Evolutionary conservation across 2,888 invertebrate genomes (phyloP), one percentile per base, ranked within the genome.

Genomic region (Sphaerophoria taeniata): DNA sequence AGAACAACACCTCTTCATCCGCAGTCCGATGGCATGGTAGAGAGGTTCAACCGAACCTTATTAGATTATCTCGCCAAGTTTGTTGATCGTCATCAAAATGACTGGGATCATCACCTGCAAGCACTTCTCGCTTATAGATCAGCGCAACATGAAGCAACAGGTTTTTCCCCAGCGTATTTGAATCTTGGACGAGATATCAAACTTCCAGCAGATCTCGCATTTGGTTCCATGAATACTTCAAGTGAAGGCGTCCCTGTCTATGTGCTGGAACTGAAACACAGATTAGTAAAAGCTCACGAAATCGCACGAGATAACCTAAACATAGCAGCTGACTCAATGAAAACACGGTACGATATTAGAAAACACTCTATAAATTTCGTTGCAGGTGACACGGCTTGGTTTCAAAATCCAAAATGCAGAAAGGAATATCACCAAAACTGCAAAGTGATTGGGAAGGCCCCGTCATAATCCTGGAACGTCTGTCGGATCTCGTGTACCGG

Each of bases 51-150:
- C n/a, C n/a, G n/a, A n/a, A n/a, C n/a, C n/a, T n/a, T n/a, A n/a
- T n/a, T n/a, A n/a, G n/a, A n/a, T n/a, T n/a, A n/a, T n/a, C n/a
- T n/a, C n/a, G 39, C 58, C 0, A 74, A 56, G 31, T 58, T 31
- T 3, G 24, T 12, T 1, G 39, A 12, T 12, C 24, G 5, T 1
- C 71, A 60, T 9, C 71, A 71, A 36, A 51, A 16, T 7, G 71
- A 71, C 36, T 58, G 49, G 58, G 58, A 60, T 31, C 47, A 0
- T 2, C 51, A 51, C 11, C 6, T 71, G 5, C 71, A 58, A 12
- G 53, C 69, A 7, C 53, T 69, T 4, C 6, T 55, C 3, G 60
- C 60, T 1, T 60, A 43, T 11, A 4, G 60, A 31, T 60, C 60
- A 0, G 39, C 60, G 6, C 43, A 60, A n/a, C 60, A 39, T 12